Evolutionary conservation across 35 echinoderm and acorn worm species (phyloP).

Genomic region (Apostichopus parvimensis): DNA sequence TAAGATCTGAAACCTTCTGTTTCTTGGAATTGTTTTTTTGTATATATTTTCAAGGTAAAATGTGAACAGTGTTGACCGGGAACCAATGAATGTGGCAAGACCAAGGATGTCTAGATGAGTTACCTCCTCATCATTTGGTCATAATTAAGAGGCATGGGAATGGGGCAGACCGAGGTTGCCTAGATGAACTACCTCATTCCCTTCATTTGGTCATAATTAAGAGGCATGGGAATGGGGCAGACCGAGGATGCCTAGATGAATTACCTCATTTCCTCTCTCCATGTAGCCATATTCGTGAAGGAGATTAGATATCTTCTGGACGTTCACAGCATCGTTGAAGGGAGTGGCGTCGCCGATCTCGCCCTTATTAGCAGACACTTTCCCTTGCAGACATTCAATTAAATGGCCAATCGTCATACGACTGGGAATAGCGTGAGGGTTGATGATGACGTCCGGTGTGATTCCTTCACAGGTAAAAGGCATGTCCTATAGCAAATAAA

Average conservation of each 20-base stretch:
- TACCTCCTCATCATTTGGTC: no score
- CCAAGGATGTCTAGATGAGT: no score
- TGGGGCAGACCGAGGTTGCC: no score
- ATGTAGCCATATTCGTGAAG: conserved; percentile 96
- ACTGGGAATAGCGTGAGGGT: conserved; percentile 97
- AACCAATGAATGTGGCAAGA: no score
- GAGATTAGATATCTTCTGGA: conserved; percentile 94
- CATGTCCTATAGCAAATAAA: conserved; percentile 74
- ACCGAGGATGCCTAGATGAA: neutral
- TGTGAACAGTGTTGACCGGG: no score
- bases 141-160: no score
- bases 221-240: neutral
- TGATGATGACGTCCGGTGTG: conserved; percentile 97
- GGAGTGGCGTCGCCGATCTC: conserved; percentile 99
- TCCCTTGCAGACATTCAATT: conserved; percentile 98
- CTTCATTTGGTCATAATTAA: no score
- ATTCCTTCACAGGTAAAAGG: conserved; percentile 96
- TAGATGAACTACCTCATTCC: no score
- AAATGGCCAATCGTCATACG: conserved; percentile 99
- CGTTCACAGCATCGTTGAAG: conserved; percentile 96
- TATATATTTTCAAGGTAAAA: no score
- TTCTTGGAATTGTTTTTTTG: no score
- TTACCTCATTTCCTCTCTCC: conserved; percentile 96
- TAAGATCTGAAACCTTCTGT: no score
- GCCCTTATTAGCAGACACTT: conserved; percentile 96